Evolutionary conservation across 2,113 vertebrate genomes (phyloP).

Genomic region (Melanerpes formicivorus): DNA sequence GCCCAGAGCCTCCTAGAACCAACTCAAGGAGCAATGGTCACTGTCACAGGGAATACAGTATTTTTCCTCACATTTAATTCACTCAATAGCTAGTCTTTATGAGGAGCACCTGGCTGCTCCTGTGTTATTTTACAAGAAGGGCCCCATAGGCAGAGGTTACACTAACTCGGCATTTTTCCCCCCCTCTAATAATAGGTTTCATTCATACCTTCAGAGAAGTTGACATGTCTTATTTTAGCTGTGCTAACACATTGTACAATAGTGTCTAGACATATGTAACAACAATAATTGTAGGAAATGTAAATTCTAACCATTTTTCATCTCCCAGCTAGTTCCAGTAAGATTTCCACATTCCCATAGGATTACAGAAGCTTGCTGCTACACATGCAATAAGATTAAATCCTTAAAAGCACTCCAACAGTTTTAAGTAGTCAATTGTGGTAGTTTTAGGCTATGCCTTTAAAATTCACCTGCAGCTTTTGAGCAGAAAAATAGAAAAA

Average conservation of each 20-base stretch:
- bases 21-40: not conserved
- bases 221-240: constrained; percentile 7
- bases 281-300: not conserved
- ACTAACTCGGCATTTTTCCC: not conserved
- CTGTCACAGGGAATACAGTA: not conserved
- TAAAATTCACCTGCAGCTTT: too few species aligned
- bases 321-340: not conserved
- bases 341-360: not conserved
- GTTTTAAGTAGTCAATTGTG: not conserved
- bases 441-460: too few species aligned
- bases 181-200: constrained; percentile 13
- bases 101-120: not conserved
- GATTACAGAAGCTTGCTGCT: not conserved
- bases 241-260: not conserved
- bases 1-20: not conserved
- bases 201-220: constrained; percentile 6
- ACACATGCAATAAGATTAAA: not conserved
- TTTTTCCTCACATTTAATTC: not conserved
- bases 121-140: not conserved
- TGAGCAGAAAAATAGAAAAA: too few species aligned
- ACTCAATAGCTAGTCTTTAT: not conserved
- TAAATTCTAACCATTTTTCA: not conserved
- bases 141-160: not conserved
- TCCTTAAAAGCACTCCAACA: not conserved
- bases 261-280: not conserved